phyloP scores from a whole-genome alignment of 1,140 invertebrate species.

The Drosophila ficusphila region DNA sequence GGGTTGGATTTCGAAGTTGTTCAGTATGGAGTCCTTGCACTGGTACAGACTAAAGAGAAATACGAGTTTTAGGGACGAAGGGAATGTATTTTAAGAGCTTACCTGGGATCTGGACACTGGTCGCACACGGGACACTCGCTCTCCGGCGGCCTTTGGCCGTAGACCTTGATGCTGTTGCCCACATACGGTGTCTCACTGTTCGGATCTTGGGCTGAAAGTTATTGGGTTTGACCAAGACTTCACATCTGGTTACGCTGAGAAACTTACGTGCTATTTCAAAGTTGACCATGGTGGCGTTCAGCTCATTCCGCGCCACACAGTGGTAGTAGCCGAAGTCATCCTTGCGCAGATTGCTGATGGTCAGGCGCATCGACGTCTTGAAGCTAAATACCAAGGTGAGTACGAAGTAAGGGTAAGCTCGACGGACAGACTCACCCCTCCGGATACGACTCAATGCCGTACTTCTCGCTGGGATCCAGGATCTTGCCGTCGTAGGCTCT shows the following conservation, averaged over 20 bases:
- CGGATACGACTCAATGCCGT: conserved; percentile 87
- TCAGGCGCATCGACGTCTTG: conserved; percentile 88
- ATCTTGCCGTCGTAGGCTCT: conserved; percentile 89
- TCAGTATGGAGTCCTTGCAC: conserved; percentile 87
- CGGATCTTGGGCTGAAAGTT: conserved; percentile 75
- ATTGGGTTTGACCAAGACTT: too few species aligned
- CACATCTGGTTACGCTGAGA: too few species aligned
- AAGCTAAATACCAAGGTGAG: conserved; percentile 29
- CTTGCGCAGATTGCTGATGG: conserved; percentile 88
- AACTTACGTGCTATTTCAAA: conserved; percentile 89
- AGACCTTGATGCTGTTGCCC: conserved; percentile 84
- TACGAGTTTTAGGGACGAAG: too few species aligned
- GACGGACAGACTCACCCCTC: conserved; percentile 61
- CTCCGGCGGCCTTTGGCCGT: conserved; percentile 86
- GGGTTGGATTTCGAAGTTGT: conserved; percentile 86
- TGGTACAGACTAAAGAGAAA: conserved; percentile 83
- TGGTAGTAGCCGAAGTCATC: conserved; percentile 90
- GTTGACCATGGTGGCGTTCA: conserved; percentile 90
- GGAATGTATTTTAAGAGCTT: neutral
- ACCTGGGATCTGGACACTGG: conserved; percentile 86
- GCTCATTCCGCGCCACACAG: conserved; percentile 93
- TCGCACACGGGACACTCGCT: conserved; percentile 86
- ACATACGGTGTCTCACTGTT: conserved; percentile 81
- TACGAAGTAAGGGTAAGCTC: neutral
- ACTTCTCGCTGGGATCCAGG: conserved; percentile 89